Percentiles rank a stretch among this genome's conserved stretches.
Conservation (phyloP, 2,888 invertebrate species). For the Leptinotarsa peninsularis region DNA sequence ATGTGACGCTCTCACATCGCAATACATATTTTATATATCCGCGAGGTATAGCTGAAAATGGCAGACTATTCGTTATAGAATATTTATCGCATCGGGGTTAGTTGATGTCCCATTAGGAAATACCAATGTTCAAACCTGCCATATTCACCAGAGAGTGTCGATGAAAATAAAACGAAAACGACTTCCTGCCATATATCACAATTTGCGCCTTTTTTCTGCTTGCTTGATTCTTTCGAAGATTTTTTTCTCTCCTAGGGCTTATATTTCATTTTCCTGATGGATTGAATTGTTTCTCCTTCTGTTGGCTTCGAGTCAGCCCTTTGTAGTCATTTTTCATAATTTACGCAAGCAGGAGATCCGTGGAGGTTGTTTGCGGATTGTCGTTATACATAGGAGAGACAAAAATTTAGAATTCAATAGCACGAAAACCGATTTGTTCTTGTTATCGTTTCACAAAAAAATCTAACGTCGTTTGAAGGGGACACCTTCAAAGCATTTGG, state of each 20-base stretch:
- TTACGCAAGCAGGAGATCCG: neutral
- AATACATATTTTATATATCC: no score
- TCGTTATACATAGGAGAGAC: no score
- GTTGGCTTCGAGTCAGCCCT: neutral
- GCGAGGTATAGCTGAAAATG: no score
- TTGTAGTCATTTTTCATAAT: conserved; percentile 14
- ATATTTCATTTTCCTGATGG: conserved; percentile 37
- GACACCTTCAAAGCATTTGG: no score
- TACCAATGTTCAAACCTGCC: conserved; percentile 37
- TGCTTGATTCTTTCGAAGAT: conserved; percentile 24
- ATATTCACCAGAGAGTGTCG: conserved; percentile 40
- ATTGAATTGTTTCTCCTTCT: conserved; percentile 30
- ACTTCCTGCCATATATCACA: conserved; percentile 42
- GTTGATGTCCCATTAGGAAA: conserved; percentile 39
- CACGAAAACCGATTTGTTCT: no score
- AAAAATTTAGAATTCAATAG: no score
- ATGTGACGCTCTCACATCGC: no score
- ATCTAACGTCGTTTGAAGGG: no score
- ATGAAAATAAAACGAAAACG: conserved; percentile 40
- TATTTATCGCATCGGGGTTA: conserved; percentile 33
- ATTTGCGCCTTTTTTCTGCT: conserved; percentile 40
- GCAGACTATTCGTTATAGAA: conserved; percentile 22
- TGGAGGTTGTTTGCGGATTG: neutral
- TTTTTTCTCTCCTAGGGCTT: conserved; percentile 21
- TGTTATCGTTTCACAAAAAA: no score